Percentiles rank a stretch among this genome's conserved stretches.
Evolutionary conservation across 35 echinoderm and acorn worm genomes (phyloP).

Genomic region (Lytechinus variegatus): DNA sequence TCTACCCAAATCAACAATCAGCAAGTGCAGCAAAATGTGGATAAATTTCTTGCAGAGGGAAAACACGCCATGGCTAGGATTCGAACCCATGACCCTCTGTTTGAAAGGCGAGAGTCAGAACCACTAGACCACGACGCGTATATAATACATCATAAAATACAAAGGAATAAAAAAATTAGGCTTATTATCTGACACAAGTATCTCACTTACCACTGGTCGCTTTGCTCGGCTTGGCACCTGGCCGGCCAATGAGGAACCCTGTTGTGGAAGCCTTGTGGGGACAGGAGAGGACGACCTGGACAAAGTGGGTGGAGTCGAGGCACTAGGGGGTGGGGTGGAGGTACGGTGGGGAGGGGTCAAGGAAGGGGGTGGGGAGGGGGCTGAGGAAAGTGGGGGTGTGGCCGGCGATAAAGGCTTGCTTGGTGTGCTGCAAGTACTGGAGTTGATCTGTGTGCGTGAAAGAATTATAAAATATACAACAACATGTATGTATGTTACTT

Average conservation of each 20-base stretch:
- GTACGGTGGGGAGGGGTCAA: neutral
- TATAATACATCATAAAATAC: too few relatives aligned
- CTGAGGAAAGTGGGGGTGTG: neutral
- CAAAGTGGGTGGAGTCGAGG: slow-evolving; percentile 10
- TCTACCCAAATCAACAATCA: too few relatives aligned
- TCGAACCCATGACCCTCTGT: too few relatives aligned
- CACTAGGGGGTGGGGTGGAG: neutral
- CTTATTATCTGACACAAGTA: neutral
- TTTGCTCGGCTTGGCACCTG: neutral
- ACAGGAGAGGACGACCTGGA: slow-evolving; percentile 32
- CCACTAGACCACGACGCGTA: too few relatives aligned
- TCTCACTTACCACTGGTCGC: neutral
- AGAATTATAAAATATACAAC: too few relatives aligned
- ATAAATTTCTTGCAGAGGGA: too few relatives aligned
- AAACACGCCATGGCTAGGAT: too few relatives aligned
- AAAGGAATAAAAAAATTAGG: too few relatives aligned
- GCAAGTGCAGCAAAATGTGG: too few relatives aligned
- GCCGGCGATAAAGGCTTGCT: neutral
- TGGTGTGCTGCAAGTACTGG: neutral
- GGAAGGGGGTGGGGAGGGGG: slow-evolving; percentile 13
- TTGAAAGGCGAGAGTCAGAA: too few relatives aligned
- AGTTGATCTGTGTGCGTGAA: neutral
- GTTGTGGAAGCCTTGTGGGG: neutral
- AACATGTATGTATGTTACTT: too few relatives aligned
- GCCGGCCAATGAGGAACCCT: neutral